Evolutionary conservation across 2,113 vertebrate species (phyloP), one percentile per base, ranked within the genome.

Genomic region (Sorex fumeus): DNA sequence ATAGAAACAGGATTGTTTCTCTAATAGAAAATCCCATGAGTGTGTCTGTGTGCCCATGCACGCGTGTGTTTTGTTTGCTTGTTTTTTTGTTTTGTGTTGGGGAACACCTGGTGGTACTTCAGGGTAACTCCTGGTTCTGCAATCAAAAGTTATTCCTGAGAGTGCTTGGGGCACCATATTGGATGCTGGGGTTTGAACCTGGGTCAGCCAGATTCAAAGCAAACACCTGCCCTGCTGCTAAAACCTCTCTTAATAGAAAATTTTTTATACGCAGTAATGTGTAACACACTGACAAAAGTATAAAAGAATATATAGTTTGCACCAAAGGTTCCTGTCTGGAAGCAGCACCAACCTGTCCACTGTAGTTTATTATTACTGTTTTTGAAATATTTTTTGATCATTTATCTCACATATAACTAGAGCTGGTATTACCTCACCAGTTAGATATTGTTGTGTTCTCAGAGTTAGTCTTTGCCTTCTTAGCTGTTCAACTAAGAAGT

Each of bases 321-420:
- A 86, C 70, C 9, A 75, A 60, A 15, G 40, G 34, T 50, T 70
- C 47, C 45, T 83, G 18, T 94, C 15, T 57, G 16, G 6, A 84
- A 88, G 34, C 32, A 19, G 2, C 40, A 4, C 69, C 83, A 66
- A 2, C 50, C 21, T 47, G 18, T 66, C 4, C 6, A 82, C 0
- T 78, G 74, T 43, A 23, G 32, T 87, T 81, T 30, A 8, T 70
- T 94, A 74, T 70, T 93, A 10, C 60, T 40, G 21, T 78, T 74
- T 3, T 91, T 86, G 88, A 70, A 27, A 53, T 15, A 18, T 53
- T 84, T 89, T 90, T 30, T 36, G 43, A 13, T 70, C 30, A 57
- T 40, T 72, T 75, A 25, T 34, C 30, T 71, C 47, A 47, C 1
- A 11, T 13, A 0, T 4, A 69, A 25, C 8, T 66, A 50, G 30